Conservation (phyloP, 2,797 vertebrate species). For the Staurois parvus region DNA sequence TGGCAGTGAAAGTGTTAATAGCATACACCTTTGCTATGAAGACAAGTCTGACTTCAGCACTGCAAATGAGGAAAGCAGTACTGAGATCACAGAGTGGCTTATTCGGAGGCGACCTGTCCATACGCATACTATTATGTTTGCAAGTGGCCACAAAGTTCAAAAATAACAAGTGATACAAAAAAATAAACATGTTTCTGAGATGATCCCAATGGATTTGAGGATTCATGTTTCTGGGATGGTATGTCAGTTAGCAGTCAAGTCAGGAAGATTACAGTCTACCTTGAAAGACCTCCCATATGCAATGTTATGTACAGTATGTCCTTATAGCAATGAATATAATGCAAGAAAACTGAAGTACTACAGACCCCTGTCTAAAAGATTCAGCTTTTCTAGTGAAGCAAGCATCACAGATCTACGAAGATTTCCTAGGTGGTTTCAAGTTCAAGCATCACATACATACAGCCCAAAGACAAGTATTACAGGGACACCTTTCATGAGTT, state of each 20-base stretch:
- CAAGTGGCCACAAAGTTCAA: background rate
- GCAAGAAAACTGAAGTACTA: background rate
- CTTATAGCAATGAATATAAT: background rate
- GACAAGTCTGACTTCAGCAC: slow-evolving; percentile 13
- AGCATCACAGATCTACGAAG: background rate
- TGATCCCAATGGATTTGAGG: background rate
- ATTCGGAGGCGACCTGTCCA: background rate
- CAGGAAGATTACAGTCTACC: background rate
- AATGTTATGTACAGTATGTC: background rate
- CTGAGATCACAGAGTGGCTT: background rate
- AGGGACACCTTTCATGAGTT: background rate
- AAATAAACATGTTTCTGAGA: no score
- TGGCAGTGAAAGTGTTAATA: background rate
- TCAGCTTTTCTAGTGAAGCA: background rate
- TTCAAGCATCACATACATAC: background rate
- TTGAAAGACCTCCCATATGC: background rate
- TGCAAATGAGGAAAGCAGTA: background rate
- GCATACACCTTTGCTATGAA: background rate
- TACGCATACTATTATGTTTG: background rate
- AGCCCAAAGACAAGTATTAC: background rate
- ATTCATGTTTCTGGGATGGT: background rate
- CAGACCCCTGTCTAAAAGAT: background rate
- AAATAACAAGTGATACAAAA: background rate
- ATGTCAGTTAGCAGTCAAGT: background rate
- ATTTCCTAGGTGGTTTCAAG: background rate